A percentile compares a stretch with the other conserved stretches of the same genome.
Conservation (phyloP, 2,113 vertebrate species). For the Apodemus sylvaticus region DNA sequence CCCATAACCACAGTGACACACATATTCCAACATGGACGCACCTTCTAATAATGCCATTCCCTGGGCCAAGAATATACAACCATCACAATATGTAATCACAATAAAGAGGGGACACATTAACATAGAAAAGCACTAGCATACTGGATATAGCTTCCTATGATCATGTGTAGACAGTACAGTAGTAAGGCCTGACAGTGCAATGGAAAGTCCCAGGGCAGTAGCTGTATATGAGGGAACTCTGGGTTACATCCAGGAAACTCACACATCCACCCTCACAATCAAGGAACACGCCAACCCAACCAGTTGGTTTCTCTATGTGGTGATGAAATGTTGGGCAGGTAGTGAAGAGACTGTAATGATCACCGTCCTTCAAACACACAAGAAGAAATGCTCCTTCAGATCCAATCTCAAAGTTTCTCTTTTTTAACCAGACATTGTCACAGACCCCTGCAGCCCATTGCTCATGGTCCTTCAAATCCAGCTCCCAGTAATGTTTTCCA, state of each 20-base stretch:
- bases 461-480: not conserved
- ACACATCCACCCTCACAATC: not conserved
- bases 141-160: too few species aligned
- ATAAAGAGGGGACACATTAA: too few species aligned
- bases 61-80: too few species aligned
- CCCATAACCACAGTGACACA: too few species aligned
- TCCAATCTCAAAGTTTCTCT: fast-evolving
- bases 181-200: too few species aligned
- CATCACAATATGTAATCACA: too few species aligned
- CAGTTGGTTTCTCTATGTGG: not conserved
- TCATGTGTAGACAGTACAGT: too few species aligned
- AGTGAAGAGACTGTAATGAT: not conserved
- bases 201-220: too few species aligned
- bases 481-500: not conserved
- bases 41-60: too few species aligned
- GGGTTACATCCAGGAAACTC: not conserved
- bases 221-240: not conserved
- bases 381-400: not conserved
- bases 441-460: not conserved
- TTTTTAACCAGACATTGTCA: not conserved
- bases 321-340: not conserved
- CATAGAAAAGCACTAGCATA: too few species aligned
- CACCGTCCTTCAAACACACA: not conserved
- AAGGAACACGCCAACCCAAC: not conserved
- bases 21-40: too few species aligned